Base-by-base conservation (phyloP, 2,797 vertebrate genomes). In the Bucorvus abyssinicus region DNA sequence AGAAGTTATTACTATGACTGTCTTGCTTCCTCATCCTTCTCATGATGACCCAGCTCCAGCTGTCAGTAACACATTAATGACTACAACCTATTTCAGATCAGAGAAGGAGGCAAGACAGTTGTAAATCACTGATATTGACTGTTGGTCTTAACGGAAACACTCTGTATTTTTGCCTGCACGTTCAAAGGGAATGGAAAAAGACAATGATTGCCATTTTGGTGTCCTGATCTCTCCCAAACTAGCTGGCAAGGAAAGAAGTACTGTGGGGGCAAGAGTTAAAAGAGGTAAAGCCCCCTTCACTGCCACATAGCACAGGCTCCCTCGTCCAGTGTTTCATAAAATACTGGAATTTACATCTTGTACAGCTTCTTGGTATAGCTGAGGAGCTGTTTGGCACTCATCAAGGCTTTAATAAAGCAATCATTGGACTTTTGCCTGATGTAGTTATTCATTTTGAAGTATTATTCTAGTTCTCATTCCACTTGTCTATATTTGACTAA, bases 371-470 rank as follows among this genome's bases (percentile, higher is more conserved):
- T 73, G 23, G n/a, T 84, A 74, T 55, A 60, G 57, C 47, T 74
- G 67, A 87, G 24, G 63, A 65, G 56, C 57, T 90, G 85, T 77
- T 42, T 91, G 74, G 67, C 5, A 3, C 77, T 94, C 55, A 81
- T 92, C 83, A 74, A 84, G 68, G 64, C 70, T 83, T 84, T 95
- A 94, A 97, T 95, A 96, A 93, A 96, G 94, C 88, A 95, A 89
- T 95, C 81, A 84, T 92, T 95, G 90, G 87, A 93, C 83, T 95
- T 94, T 32, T 84, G 90, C 83, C 91, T 90, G 81, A 83, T 87
- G 77, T 52, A 94, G 86, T 95, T 94, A 95, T 64, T 97, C 47
- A 95, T 94, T 94, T 90, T 95, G 95, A 96, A 94, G 80, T 83
- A 97, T 95, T 97, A 96, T 84, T 95, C 94, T 38, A 78, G 32